Evolutionary conservation across 1,140 invertebrate species (phyloP).

Genomic region (Procambarus clarkii): DNA sequence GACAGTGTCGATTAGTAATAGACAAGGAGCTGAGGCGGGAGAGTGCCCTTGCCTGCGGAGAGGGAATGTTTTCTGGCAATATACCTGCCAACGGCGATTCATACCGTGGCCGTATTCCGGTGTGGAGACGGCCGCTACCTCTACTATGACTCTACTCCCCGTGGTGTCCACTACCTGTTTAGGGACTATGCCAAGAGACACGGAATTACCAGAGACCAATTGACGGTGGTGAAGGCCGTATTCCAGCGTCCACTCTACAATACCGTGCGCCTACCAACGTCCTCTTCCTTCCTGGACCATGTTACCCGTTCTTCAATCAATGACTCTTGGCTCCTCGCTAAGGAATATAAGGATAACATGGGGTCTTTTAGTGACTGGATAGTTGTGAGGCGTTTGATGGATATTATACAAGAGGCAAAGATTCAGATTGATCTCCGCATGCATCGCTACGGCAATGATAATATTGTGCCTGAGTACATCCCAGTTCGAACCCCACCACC

Average conservation of each 20-base stretch:
- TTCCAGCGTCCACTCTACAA: slow-evolving; percentile 1
- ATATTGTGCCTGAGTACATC: too few relatives aligned
- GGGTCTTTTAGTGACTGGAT: neutral
- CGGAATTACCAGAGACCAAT: neutral
- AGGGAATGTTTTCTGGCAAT: neutral
- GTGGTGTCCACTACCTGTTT: neutral
- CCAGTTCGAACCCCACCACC: neutral
- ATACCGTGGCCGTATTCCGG: neutral
- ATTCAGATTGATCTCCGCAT: neutral
- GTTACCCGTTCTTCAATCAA: neutral
- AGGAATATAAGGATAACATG: neutral
- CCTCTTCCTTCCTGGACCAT: slow-evolving; percentile 15
- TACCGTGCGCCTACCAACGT: slow-evolving; percentile 27
- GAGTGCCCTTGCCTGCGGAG: too few relatives aligned
- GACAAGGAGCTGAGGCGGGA: neutral
- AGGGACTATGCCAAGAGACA: neutral
- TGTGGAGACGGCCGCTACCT: neutral
- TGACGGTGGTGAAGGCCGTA: neutral
- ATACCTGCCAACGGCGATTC: neutral
- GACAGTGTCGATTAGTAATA: neutral
- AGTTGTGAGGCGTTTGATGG: neutral
- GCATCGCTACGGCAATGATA: neutral
- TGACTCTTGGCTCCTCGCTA: neutral
- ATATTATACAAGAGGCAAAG: neutral
- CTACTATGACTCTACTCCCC: neutral